These are phyloP conservation scores for Hippocampus guttulatus DNA, from an alignment of 2,113 vertebrate genomes.

Conservation along the genomic window DNA sequence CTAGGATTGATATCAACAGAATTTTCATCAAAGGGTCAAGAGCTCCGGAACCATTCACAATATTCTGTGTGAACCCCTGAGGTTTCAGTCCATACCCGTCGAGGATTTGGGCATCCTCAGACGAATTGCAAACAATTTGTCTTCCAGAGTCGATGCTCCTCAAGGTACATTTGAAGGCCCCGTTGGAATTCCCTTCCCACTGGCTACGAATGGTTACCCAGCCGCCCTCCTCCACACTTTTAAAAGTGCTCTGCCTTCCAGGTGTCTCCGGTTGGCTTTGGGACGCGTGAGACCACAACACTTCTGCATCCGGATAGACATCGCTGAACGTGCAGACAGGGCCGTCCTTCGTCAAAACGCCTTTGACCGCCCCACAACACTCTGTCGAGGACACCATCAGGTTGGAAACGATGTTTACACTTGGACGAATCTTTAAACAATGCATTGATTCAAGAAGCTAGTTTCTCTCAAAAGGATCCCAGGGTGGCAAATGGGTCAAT, in stretches of 20 bases:
- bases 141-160: constrained; percentile 24
- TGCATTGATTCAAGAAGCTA: neutral
- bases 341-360: fast-evolving
- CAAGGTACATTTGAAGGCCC: constrained; percentile 47
- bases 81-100: fast-evolving
- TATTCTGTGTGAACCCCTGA: neutral
- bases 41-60: neutral
- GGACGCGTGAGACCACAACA: constrained; percentile 51
- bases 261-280: constrained; percentile 14
- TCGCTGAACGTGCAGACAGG: constrained; percentile 45
- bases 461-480: no score
- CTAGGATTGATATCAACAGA: constrained; percentile 11
- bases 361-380: neutral
- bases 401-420: neutral
- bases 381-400: constrained; percentile 33
- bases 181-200: neutral
- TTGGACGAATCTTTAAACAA: neutral
- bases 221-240: constrained; percentile 20
- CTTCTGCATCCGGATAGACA: constrained; percentile 46
- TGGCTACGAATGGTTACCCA: constrained; percentile 41
- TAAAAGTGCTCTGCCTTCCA: neutral
- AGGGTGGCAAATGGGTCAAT: no score
- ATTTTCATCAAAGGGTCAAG: neutral
- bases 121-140: constrained; percentile 30
- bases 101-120: neutral